Evolutionary conservation across 2,113 vertebrate genomes (phyloP), one percentile per base, ranked within the genome.

Genomic region (Zapus hudsonius): DNA sequence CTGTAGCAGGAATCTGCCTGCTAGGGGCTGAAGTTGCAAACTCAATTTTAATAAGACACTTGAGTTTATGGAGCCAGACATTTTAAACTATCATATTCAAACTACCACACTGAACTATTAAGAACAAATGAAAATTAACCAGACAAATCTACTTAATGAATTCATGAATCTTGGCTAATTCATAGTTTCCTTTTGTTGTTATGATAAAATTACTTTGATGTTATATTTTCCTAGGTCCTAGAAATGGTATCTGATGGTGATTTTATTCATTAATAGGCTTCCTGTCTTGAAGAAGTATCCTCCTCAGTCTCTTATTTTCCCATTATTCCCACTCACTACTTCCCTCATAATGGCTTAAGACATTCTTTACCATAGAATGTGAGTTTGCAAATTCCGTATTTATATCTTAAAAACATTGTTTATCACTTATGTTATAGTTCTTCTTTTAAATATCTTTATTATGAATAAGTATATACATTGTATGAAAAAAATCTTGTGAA

Each of bases 301-400:
- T 47, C 47, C 47, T 67, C 17, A 47, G n/a, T 52, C 5, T 76
- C 83, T 67, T 64, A 15, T 25, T 87, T 76, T 76, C 74, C 76
- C 78, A 55, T 86, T 84, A 66, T 42, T 95, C 81, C 47, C 22
- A n/a, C n/a, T 93, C 4, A 78, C 13, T 47, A 81, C n/a, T 89
- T 85, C 29, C 27, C 36, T 38, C 44, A 78, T 66, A 73, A 42
- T 52, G 23, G 31, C 20, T 5, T 31, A 89, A 70, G 88, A 27
- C 33, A 33, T 13, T 55, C 47, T 91, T 90, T 82, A 17, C 63
- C 91, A 91, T 2, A 90, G 83, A 82, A 89, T 87, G 89, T 20
- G 52, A 94, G 83, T 89, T 94, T 95, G 36, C 57, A 91, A 89
- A 82, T 84, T 92, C 23, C 27, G 92, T 76, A 82, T 94, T 93